Evolutionary conservation across 1,140 invertebrate genomes (phyloP), one percentile per base, ranked within the genome.

Genomic region (Drosophila funebris): DNA sequence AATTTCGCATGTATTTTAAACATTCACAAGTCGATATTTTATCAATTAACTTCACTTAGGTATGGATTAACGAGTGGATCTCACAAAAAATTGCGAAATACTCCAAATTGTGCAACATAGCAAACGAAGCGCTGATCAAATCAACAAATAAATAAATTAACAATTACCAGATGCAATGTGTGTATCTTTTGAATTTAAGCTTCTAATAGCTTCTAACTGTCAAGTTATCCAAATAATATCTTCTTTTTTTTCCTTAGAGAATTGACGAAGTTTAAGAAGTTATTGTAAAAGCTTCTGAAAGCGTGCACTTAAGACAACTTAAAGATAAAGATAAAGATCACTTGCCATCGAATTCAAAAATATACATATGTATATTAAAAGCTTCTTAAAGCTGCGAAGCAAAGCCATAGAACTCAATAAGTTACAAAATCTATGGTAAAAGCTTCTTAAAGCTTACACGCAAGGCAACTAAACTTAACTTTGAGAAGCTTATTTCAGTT

Each of bases 1-100:
- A 39, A 14, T 58, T 58, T 58, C 22, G 14, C 54, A 58, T 43
- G 22, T 43, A 27, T 31, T 29, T 58, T 43, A 18, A 11, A 58
- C 31, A 41, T 58, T 58, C 37, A 14, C 54, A 58, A 31, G 16
- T 43, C 9, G 7, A 14, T 41, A 29, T 39, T 56, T 56, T 8
- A 14, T 27, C 37, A 43, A 6, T 43, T 18, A 22, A 31, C 24
- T 29, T 29, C 29, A 52, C 9, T 52, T 9, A 29, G 16, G 24
- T 29, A 14, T 20, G 24, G n/a, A 29, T 14, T 6, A 29, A 6
- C 24, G n/a, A 14, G 4, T 27, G 29, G 11, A 36, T 36, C 14
- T 36, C 1, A 9, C 48, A 20, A 7, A 52, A 52, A 33, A 33
- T 18, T 52, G 29, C n/a, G 16, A 52, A 52, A 20, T 52, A 33